A percentile compares a stretch with the other conserved stretches of the same genome.
Conservation (phyloP, 30 jellyfish, hydroid and myxozoan genomes). For the Turritopsis rubra region DNA sequence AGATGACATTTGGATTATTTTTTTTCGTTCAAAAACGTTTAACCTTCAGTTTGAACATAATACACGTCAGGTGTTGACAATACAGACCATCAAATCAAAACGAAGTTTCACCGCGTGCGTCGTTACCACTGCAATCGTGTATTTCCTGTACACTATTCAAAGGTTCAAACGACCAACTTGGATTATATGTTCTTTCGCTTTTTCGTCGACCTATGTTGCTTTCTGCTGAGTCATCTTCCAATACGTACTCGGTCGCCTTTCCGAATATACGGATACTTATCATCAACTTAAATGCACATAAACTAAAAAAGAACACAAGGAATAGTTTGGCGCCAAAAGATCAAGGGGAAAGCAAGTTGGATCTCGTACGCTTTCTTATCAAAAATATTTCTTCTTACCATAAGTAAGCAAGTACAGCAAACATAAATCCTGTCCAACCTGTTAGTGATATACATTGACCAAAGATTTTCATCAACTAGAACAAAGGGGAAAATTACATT, state of each 20-base stretch:
- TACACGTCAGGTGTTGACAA: no score
- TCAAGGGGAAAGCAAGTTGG: background rate
- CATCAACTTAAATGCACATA: slow-evolving; percentile 73
- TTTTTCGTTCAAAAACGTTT: no score
- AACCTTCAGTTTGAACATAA: no score
- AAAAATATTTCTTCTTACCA: slow-evolving; percentile 42
- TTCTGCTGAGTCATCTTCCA: slow-evolving; percentile 1
- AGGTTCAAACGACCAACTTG: slow-evolving; percentile 43
- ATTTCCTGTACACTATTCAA: slow-evolving; percentile 36
- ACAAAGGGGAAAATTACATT: slow-evolving; percentile 3
- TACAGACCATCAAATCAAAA: background rate
- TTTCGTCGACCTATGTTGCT: background rate
- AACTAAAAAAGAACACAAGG: slow-evolving; percentile 29
- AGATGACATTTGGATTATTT: no score
- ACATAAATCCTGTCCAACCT: slow-evolving; percentile 62
- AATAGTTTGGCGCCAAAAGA: background rate
- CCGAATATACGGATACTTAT: slow-evolving; percentile 79
- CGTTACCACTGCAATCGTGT: background rate
- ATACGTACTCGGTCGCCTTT: slow-evolving; percentile 58
- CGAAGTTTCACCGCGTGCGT: background rate
- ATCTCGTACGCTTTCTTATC: background rate
- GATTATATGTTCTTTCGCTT: slow-evolving; percentile 21
- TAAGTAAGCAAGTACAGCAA: slow-evolving; percentile 40
- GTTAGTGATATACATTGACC: slow-evolving; percentile 61
- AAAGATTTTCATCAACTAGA: slow-evolving; percentile 57